Percentiles rank a stretch among this genome's conserved stretches.
These are phyloP conservation scores for Phataginus tetradactyla DNA, from an alignment of 2,797 vertebrate species.

Conservation along the genomic window DNA sequence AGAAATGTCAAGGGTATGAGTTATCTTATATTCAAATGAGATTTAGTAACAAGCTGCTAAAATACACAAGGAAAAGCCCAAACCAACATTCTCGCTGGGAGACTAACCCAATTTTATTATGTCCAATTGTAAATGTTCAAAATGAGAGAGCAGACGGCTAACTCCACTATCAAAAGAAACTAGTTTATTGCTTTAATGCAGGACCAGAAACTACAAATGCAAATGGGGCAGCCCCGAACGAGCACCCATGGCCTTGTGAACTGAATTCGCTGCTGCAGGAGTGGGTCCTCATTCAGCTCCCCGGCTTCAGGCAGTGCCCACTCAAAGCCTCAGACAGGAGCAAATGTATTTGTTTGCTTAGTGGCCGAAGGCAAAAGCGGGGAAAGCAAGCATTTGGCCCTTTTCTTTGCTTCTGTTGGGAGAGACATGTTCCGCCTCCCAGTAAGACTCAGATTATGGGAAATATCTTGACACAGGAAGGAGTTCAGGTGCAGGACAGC, in stretches of 20 bases:
- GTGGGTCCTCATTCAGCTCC: neutral
- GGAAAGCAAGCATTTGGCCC: neutral
- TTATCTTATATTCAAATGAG: constrained; percentile 22
- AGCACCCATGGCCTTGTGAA: neutral
- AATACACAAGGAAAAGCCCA: neutral
- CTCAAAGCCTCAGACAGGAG: neutral
- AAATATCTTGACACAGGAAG: neutral
- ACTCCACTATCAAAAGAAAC: neutral
- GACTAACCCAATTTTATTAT: neutral
- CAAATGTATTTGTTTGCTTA: neutral
- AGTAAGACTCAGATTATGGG: neutral
- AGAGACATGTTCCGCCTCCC: neutral
- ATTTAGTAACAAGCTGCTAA: neutral
- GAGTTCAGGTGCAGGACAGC: neutral
- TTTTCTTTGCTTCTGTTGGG: neutral
- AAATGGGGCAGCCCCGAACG: neutral
- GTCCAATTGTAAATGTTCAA: neutral
- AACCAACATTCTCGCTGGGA: neutral
- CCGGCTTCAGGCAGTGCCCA: neutral
- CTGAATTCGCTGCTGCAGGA: neutral
- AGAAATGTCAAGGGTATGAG: neutral
- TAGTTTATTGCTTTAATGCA: neutral
- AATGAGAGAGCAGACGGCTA: neutral
- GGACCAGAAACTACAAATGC: neutral
- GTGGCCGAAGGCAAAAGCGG: neutral